Percentiles rank a stretch among this genome's conserved stretches.
These are phyloP conservation scores for Peromyscus nudipes DNA, from an alignment of 2,797 vertebrate species.

Conservation along the genomic window DNA sequence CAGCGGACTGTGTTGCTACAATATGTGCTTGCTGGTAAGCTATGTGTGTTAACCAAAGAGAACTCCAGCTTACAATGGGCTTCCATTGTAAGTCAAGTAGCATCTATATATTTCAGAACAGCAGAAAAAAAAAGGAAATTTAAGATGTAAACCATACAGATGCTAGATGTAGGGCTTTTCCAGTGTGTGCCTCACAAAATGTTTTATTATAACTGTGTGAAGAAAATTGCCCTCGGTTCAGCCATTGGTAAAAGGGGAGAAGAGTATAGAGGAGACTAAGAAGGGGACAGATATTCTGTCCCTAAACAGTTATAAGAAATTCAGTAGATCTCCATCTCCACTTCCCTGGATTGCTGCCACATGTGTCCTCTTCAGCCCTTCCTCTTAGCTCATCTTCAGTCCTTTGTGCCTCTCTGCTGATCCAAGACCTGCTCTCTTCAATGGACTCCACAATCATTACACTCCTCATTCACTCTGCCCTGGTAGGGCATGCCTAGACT, in stretches of 20 bases:
- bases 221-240: background rate
- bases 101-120: background rate
- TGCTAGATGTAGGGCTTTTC: background rate
- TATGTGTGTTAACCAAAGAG: background rate
- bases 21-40: background rate
- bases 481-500: background rate
- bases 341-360: background rate
- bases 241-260: too few species aligned
- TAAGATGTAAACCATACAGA: background rate
- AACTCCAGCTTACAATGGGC: background rate
- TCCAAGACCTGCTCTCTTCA: too few species aligned
- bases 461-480: background rate
- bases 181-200: background rate
- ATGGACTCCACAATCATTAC: background rate
- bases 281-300: background rate
- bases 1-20: background rate
- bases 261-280: accelerated
- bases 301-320: background rate
- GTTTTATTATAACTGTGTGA: background rate
- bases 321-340: background rate
- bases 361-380: background rate
- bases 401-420: background rate
- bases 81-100: background rate
- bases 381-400: background rate
- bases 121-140: background rate